Evolutionary conservation across 2,888 invertebrate genomes (phyloP).

Genomic region (Megastigmus dorsalis): DNA sequence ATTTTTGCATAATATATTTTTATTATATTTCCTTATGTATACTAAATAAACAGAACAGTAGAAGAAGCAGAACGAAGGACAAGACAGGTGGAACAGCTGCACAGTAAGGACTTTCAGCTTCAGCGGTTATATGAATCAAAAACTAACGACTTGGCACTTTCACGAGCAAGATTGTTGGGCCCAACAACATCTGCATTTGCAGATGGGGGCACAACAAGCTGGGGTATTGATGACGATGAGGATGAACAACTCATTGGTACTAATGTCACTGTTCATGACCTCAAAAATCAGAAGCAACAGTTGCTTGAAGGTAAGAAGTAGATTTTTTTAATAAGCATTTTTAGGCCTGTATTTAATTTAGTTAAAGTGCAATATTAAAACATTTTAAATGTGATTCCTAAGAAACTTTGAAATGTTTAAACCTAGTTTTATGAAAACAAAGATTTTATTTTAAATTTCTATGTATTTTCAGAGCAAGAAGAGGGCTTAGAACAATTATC

Average conservation of each 20-base stretch:
- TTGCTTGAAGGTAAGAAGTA: slow-evolving; percentile 77
- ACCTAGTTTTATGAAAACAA: background rate
- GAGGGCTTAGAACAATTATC: slow-evolving; percentile 84
- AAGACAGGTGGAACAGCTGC: slow-evolving; percentile 79
- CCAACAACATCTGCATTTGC: slow-evolving; percentile 69
- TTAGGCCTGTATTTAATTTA: background rate
- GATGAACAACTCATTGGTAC: slow-evolving; percentile 73
- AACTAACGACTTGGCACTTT: slow-evolving; percentile 65
- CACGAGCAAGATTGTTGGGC: slow-evolving; percentile 71
- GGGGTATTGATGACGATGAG: slow-evolving; percentile 73
- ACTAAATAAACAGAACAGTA: slow-evolving; percentile 74
- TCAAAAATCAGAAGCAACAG: slow-evolving; percentile 78
- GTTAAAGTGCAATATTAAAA: background rate
- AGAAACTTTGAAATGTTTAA: too few species aligned
- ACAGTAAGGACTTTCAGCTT: slow-evolving; percentile 78
- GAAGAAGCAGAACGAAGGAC: slow-evolving; percentile 80
- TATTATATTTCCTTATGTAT: slow-evolving; percentile 2
- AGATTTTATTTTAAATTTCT: background rate
- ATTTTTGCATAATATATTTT: background rate
- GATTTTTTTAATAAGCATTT: background rate
- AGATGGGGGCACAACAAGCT: slow-evolving; percentile 74
- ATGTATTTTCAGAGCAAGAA: slow-evolving; percentile 80
- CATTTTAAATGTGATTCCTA: too few species aligned
- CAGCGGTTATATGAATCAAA: slow-evolving; percentile 76
- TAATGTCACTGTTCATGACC: slow-evolving; percentile 74